These are phyloP conservation scores for Enteromius anoplus DNA, from an alignment of 2,797 vertebrate species.

Conservation along the genomic window DNA sequence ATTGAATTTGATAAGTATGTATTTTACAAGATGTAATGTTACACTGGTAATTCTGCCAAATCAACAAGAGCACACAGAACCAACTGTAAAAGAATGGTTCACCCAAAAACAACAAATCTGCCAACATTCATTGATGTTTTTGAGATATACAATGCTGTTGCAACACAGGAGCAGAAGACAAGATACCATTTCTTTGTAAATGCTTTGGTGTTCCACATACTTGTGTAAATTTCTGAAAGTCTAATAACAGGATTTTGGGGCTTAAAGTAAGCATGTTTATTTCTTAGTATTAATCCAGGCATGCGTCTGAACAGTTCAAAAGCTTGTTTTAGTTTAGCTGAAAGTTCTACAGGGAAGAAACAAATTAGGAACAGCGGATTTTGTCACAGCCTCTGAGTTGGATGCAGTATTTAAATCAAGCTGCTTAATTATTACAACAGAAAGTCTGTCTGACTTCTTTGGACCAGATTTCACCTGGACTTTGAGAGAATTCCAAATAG, in stretches of 20 bases:
- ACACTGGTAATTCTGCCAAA: not conserved
- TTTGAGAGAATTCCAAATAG: not conserved
- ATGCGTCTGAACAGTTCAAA: not conserved
- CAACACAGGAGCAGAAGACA: not conserved
- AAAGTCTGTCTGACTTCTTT: not conserved
- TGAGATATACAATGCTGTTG: not conserved
- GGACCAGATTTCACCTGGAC: not conserved
- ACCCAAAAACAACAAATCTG: not conserved
- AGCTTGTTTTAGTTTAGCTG: not conserved
- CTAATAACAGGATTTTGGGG: not conserved
- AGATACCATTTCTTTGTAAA: not conserved
- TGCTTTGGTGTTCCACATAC: not conserved
- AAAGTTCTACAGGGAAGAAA: not conserved
- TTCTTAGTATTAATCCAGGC: not conserved
- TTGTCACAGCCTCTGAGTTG: not conserved
- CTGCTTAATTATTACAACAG: slow-evolving; percentile 12
- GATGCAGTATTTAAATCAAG: not conserved
- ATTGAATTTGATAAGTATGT: not conserved
- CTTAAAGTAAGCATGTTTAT: not conserved
- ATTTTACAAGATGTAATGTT: not conserved
- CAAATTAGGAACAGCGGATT: not conserved
- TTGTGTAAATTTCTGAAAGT: not conserved
- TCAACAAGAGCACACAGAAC: not conserved
- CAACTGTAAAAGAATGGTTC: not conserved
- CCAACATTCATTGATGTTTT: not conserved